Base-by-base conservation (phyloP, 2,113 vertebrate species). In the Vulpes lagopus region DNA sequence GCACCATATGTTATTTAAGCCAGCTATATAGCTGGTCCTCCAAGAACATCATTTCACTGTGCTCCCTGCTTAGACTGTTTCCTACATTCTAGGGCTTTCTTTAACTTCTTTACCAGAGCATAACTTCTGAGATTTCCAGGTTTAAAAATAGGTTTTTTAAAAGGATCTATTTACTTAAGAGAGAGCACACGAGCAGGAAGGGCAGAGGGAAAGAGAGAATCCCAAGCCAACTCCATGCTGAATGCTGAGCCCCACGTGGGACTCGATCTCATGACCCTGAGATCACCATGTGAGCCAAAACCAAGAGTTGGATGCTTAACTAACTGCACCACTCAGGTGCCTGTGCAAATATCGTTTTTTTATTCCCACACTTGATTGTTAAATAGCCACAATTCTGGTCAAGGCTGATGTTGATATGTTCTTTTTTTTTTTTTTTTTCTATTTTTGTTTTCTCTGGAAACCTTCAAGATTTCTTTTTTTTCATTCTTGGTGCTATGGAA, bases 91-190 rank as follows among this genome's bases (percentile, higher is more conserved):
- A 62, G 4, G 9, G 53, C 69, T 89, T 90, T 65, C 78, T 73
- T 87, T 76, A 19, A 71, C 17, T 64, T 86, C 59, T 80, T 60
- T 83, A 87, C 43, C 38, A 51, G 5, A 57, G 9, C 19, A 80
- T 49, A 95, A 80, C 27, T 95, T 95, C 32, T 94, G 59, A 96
- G 43, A 11, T 90, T 92, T 57, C 30, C 57, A 51, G 19, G n/a
- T 91, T 27, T 92, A 67, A 79, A 69, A 35, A 69, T 69, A 69
- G 9, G 16, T 69, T 69, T 69, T 91, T 1, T 25, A 35, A 20
- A 59, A 59, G 35, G 32, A 35, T 69, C 35, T n/a, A 35, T 69
- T 69, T 69, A 19, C n/a, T 69, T 69, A 17, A 69, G 65, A 67
- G 65, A 11, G 30, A 67, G 15, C 11, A 30, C 62, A 65, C 32